Evolutionary conservation across 2,113 vertebrate genomes (phyloP).

Genomic region (Paralichthys olivaceus): DNA sequence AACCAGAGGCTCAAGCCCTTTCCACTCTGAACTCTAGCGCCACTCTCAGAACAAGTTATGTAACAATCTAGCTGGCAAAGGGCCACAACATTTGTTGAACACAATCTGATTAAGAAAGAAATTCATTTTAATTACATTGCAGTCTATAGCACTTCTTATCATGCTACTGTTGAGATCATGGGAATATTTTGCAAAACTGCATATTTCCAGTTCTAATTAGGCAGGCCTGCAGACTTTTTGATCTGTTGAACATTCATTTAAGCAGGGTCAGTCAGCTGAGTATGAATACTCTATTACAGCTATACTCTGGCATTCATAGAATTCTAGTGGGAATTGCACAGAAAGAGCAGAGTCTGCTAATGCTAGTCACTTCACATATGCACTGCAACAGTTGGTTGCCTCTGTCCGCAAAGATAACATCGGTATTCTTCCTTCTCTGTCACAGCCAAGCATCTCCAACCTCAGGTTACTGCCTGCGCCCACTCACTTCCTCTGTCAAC

Average conservation of each 20-base stretch:
- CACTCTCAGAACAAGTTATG: no score
- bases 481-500: slow-evolving; percentile 31
- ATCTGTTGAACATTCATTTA: slow-evolving; percentile 46
- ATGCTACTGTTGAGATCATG: no score
- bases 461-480: slow-evolving; percentile 40
- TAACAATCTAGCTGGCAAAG: neutral
- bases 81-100: neutral
- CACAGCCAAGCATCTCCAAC: slow-evolving; percentile 12
- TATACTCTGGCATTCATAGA: slow-evolving; percentile 51
- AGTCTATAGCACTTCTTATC: no score
- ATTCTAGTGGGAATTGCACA: slow-evolving; percentile 36
- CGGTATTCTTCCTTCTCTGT: slow-evolving; percentile 38
- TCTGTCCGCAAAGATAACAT: slow-evolving; percentile 24
- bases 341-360: slow-evolving; percentile 27
- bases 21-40: no score
- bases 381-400: slow-evolving; percentile 40
- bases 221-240: slow-evolving; percentile 33
- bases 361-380: slow-evolving; percentile 28
- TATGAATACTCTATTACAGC: slow-evolving; percentile 33
- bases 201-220: slow-evolving; percentile 35
- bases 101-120: neutral
- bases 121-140: neutral
- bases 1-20: no score
- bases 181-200: no score
- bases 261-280: slow-evolving; percentile 40